These are phyloP conservation scores for Ceratoteleas bidentatus DNA, from an alignment of 1,140 invertebrate species.

Conservation along the genomic window DNA sequence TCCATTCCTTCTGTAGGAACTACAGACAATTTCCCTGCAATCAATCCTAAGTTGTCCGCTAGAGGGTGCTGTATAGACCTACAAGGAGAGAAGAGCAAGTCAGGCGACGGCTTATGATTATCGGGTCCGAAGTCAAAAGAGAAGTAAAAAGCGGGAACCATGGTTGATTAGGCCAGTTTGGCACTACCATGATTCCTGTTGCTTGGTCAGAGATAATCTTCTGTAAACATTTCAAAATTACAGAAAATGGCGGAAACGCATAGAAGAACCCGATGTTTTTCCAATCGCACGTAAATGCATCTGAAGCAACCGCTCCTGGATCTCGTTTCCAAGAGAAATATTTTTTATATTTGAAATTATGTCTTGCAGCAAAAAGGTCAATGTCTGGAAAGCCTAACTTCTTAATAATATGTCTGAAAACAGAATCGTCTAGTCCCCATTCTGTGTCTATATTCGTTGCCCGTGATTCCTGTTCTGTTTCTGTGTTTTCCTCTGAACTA, in stretches of 20 bases:
- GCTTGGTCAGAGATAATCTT: slow-evolving; percentile 23
- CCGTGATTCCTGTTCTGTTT: background rate
- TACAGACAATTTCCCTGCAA: slow-evolving; percentile 28
- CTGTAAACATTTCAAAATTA: slow-evolving; percentile 14
- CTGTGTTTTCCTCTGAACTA: background rate
- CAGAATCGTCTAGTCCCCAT: background rate
- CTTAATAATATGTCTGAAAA: background rate
- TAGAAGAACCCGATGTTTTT: slow-evolving; percentile 2
- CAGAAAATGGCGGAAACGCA: slow-evolving; percentile 19
- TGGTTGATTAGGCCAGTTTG: slow-evolving; percentile 16
- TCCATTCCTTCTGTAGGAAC: background rate
- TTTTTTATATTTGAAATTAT: slow-evolving; percentile 43
- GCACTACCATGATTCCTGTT: slow-evolving; percentile 18
- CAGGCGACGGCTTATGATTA: slow-evolving; percentile 1
- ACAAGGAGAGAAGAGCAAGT: slow-evolving; percentile 28
- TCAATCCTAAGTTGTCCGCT: slow-evolving; percentile 3
- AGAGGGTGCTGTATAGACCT: slow-evolving; percentile 3
- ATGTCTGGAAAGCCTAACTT: slow-evolving; percentile 8
- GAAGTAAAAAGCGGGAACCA: slow-evolving; percentile 30
- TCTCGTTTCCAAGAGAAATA: slow-evolving; percentile 36
- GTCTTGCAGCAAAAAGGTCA: slow-evolving; percentile 32
- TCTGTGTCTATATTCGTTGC: slow-evolving; percentile 1
- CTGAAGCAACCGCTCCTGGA: slow-evolving; percentile 15
- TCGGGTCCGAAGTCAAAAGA: background rate
- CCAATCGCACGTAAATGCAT: slow-evolving; percentile 48